Percentiles rank a stretch among this genome's conserved stretches.
Conservation (phyloP, 1,140 invertebrate species). For the Drosophila ogumai region DNA sequence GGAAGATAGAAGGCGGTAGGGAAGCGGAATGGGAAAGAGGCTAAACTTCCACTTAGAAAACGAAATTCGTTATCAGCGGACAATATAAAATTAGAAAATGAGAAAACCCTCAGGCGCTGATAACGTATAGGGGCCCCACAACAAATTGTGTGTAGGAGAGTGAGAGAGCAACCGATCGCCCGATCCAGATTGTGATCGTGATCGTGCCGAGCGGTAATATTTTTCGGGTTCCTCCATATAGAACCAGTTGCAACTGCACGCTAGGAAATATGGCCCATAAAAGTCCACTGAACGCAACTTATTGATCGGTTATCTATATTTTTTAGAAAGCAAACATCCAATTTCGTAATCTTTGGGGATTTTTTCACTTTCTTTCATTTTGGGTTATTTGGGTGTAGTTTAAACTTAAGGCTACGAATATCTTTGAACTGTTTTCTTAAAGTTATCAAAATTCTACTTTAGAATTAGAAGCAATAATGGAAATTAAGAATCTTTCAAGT, state of each 20-base stretch:
- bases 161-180: conserved; percentile 23
- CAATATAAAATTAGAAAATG: conserved; percentile 73
- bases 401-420: not conserved
- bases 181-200: conserved; percentile 8
- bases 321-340: not conserved
- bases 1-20: conserved; percentile 4
- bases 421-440: not conserved
- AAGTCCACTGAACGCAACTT: not conserved
- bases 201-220: conserved; percentile 29
- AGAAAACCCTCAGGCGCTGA: conserved; percentile 53
- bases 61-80: conserved; percentile 71
- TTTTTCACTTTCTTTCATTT: not conserved
- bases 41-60: conserved; percentile 74
- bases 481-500: not conserved
- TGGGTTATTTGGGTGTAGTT: not conserved
- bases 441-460: not conserved
- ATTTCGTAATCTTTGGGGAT: conserved; percentile 3
- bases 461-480: not conserved
- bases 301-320: not conserved
- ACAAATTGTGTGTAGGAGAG: conserved; percentile 26
- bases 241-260: conserved; percentile 20
- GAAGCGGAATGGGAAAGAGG: conserved; percentile 23
- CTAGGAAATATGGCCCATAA: conserved; percentile 1
- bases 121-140: conserved; percentile 24
- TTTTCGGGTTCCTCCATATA: conserved; percentile 7